Base-by-base conservation (phyloP, 1,140 invertebrate genomes). In the Zaprionus ornatus region DNA sequence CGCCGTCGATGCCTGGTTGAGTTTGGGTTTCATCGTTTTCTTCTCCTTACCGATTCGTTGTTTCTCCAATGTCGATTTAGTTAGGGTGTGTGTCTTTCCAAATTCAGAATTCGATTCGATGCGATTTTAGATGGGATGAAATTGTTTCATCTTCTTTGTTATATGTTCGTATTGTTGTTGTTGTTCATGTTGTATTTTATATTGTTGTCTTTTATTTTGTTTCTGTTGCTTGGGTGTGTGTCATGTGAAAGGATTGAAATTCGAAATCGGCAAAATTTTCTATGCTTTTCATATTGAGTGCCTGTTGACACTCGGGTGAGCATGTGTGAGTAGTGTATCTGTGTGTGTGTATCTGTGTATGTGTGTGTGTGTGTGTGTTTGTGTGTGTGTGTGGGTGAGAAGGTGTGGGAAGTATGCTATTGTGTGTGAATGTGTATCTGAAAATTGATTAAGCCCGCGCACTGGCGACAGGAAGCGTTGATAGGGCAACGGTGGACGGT, bases 1-100 rank as follows among this genome's bases (percentile, higher is more conserved):
- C 61, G 68, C 25, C 50, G 25, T 64, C 37, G 23, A 17, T 55
- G 25, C 59, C 35, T 25, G 42, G 35, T 55, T n/a, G 32, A 35
- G 40, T 6, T 42, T 42, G 15, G 6, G 15, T 42, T 55, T 15
- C 10, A 55, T 21, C 54, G 13, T 55, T 65, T 55, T 1, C 1
- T 19, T 37, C 19, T 48, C 45, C n/a, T 10, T 17, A 19, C 9
- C 45, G 17, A 48, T 21, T 21, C 45, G 19, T 48, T 21, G 37
- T n/a, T 13, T 40, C 37, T 40, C 15, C 15, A n/a, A 15, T n/a
- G 3, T 40, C 37, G 37, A 40, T 40, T 40, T 40, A 15, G 13
- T 40, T 40, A 4, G 3, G 37, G 35, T 3, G 13, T 3, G 13
- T 4, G 15, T 40, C 4, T 13, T 21, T 50, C 12, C 17, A 23